Evolutionary conservation across 2,113 vertebrate genomes (phyloP), one percentile per base, ranked within the genome.

Genomic region (Origma solitaria): DNA sequence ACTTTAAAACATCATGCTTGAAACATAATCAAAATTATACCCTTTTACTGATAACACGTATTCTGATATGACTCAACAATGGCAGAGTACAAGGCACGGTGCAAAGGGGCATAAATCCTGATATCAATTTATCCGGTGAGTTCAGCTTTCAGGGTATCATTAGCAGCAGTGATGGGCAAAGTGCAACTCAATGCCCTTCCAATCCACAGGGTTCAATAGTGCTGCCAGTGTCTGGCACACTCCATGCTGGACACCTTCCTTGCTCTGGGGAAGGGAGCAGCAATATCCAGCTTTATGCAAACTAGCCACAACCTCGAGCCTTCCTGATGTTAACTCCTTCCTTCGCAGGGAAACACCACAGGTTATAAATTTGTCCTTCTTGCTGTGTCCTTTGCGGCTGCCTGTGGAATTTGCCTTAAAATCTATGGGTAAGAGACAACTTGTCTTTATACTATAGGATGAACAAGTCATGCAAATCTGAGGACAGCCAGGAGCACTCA

Each of bases 41-140:
- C 25, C 3, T 25, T 42, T 44, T 76, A 58, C 44, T 25, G 11
- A 53, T 58, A 54, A 57, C 0, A 0, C 18, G 9, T 53, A 22
- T 58, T 72, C 37, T 35, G 42, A 25, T 71, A 44, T 49, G 56
- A 72, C 45, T 78, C n/a, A 60, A 42, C 30, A 66, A 24, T 4
- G 17, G 51, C 22, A 56, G 18, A 58, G n/a, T 33, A 33, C 24
- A 47, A 42, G 75, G 33, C 37, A 60, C 80, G 81, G 75, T 66
- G 37, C 62, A 83, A 92, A 82, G 40, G 64, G 85, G 51, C 47
- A 86, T 56, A 92, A 93, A 50, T 78, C 22, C 51, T 88, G 64
- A 7, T 57, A 90, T 4, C 23, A 40, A 15, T 44, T 82, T 66
- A 60, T 68, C 33, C 0, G 0, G 33, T 33, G 44, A 0, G 0